Evolutionary conservation across 2,113 vertebrate genomes (phyloP).

Genomic region (Xyrauchen texanus): DNA sequence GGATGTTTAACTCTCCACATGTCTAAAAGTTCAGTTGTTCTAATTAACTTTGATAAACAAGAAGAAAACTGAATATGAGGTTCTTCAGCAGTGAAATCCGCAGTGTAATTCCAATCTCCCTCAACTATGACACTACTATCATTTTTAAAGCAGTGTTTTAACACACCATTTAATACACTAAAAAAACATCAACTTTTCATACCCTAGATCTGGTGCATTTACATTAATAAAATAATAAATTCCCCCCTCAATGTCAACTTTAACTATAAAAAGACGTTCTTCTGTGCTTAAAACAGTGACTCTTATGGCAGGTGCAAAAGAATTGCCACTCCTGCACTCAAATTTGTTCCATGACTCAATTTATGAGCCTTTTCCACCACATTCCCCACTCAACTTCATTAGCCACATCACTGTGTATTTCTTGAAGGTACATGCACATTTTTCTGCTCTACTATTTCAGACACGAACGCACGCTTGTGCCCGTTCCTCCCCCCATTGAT

Average conservation of each 20-base stretch:
- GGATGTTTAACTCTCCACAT: too few species aligned
- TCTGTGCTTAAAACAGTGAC: background rate
- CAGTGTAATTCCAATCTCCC: too few species aligned
- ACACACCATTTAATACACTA: background rate
- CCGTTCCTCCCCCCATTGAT: background rate
- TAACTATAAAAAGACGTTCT: background rate
- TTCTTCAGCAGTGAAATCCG: too few species aligned
- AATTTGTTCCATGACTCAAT: background rate
- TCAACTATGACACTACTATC: background rate
- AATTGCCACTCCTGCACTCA: background rate
- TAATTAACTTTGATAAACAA: background rate
- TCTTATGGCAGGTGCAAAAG: background rate
- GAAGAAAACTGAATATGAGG: too few species aligned
- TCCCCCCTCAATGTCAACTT: background rate
- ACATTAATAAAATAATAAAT: background rate
- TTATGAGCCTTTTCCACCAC: background rate
- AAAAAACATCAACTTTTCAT: background rate
- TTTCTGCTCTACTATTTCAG: background rate
- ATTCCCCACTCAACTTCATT: background rate
- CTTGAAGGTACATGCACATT: background rate
- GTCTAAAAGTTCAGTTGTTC: background rate
- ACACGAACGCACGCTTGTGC: background rate
- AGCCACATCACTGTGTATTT: background rate
- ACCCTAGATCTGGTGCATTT: background rate
- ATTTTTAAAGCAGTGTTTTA: background rate